Percentiles rank a stretch among this genome's conserved stretches.
Evolutionary conservation across 2,113 vertebrate genomes (phyloP).

Genomic region (Bujurquina vittata): DNA sequence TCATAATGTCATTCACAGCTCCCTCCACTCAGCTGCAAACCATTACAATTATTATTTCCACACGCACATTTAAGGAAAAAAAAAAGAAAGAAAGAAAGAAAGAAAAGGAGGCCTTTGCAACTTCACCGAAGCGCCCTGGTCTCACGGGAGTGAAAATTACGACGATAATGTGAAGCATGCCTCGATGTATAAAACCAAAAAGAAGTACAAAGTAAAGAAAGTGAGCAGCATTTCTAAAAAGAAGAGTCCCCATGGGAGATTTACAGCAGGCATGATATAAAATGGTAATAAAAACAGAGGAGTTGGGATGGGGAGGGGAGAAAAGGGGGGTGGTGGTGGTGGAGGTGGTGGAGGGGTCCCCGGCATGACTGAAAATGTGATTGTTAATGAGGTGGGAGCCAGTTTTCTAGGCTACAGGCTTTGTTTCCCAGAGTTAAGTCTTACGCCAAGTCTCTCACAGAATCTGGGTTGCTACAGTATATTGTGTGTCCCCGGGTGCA

Average conservation of each 20-base stretch:
- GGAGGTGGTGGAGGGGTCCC: neutral
- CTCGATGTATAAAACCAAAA: slow-evolving; percentile 54
- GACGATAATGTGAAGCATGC: slow-evolving; percentile 64
- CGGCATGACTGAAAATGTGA: slow-evolving; percentile 66
- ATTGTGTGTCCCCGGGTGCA: slow-evolving; percentile 73
- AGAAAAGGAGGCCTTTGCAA: slow-evolving; percentile 54
- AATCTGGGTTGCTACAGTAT: slow-evolving; percentile 73
- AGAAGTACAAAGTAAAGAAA: slow-evolving; percentile 39
- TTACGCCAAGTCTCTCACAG: slow-evolving; percentile 71
- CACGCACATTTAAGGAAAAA: slow-evolving; percentile 66
- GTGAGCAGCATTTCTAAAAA: slow-evolving; percentile 7
- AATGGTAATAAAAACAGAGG: slow-evolving; percentile 63
- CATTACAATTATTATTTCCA: slow-evolving; percentile 85
- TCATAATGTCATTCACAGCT: slow-evolving; percentile 84
- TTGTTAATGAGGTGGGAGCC: slow-evolving; percentile 76
- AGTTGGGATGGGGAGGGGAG: slow-evolving; percentile 6
- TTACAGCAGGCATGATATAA: slow-evolving; percentile 63
- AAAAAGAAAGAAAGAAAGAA: accelerated
- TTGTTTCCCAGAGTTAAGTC: slow-evolving; percentile 70
- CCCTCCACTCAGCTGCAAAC: slow-evolving; percentile 82
- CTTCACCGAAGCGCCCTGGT: slow-evolving; percentile 58
- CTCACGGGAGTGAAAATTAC: slow-evolving; percentile 74
- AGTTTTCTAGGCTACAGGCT: slow-evolving; percentile 67
- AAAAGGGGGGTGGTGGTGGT: neutral
- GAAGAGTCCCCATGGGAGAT: slow-evolving; percentile 23